Percentiles rank a stretch among this genome's conserved stretches.
Conservation (phyloP, 2,113 vertebrate species). For the Cavia aperea region DNA sequence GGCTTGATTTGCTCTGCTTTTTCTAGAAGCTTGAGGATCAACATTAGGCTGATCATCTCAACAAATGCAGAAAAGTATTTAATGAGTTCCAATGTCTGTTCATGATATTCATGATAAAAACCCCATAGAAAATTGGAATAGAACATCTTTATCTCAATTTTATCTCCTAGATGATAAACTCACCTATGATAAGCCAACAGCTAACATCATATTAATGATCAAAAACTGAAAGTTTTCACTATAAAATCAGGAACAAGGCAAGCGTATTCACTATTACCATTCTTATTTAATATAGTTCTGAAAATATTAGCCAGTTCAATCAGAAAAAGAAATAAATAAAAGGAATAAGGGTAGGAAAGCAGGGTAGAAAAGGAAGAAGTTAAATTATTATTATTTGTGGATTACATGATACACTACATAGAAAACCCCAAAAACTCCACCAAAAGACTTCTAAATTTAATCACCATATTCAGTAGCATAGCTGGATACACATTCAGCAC, state of each 20-base stretch:
- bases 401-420: background rate
- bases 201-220: background rate
- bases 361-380: background rate
- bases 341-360: background rate
- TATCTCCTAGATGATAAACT: background rate
- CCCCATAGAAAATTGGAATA: background rate
- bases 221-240: background rate
- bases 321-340: background rate
- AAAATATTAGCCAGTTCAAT: background rate
- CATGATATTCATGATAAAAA: background rate
- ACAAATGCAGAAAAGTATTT: background rate
- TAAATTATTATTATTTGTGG: background rate
- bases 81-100: background rate
- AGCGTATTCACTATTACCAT: background rate
- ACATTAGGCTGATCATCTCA: background rate
- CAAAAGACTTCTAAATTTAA: background rate
- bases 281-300: background rate
- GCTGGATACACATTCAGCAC: background rate
- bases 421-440: background rate
- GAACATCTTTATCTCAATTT: background rate
- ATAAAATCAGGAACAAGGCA: background rate
- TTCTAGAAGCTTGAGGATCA: background rate
- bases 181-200: background rate
- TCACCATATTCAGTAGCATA: background rate
- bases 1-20: background rate